A percentile compares a stretch with the other conserved stretches of the same genome.
These are phyloP conservation scores for Iselma pallidipennis DNA, from an alignment of 2,888 invertebrate genomes.

Conservation along the genomic window DNA sequence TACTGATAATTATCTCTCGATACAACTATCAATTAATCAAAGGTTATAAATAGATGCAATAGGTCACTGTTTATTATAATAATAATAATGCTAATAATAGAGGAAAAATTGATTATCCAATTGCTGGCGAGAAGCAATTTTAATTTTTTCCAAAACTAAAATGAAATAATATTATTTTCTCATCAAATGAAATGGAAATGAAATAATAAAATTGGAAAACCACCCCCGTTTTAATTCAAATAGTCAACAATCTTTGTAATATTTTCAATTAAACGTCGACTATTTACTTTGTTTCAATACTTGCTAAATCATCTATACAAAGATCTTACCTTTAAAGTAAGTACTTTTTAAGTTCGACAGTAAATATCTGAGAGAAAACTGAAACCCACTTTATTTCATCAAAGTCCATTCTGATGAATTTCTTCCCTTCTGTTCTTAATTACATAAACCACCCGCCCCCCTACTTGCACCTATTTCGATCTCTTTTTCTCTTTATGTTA, in stretches of 20 bases:
- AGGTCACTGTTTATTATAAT: not conserved
- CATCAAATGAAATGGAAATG: conserved; percentile 16
- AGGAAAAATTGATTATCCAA: not conserved
- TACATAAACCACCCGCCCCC: conserved; percentile 34
- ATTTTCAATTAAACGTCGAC: conserved; percentile 43
- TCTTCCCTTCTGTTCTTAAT: conserved; percentile 52
- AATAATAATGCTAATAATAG: too few species aligned
- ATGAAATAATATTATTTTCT: conserved; percentile 27
- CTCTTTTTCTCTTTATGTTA: too few species aligned
- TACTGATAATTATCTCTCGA: conserved; percentile 1
- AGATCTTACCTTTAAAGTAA: conserved; percentile 19
- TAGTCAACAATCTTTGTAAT: conserved; percentile 23
- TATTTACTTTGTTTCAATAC: conserved; percentile 29
- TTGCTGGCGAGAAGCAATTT: not conserved
- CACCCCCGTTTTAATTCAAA: not conserved
- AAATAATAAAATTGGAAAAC: not conserved
- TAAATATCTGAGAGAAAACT: conserved; percentile 36
- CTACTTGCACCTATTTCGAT: too few species aligned
- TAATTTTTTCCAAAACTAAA: too few species aligned
- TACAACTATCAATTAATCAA: conserved; percentile 3
- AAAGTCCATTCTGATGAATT: conserved; percentile 55
- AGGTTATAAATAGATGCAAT: conserved; percentile 1
- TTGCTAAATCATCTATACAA: conserved; percentile 22
- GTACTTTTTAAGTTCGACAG: conserved; percentile 36
- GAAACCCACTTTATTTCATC: conserved; percentile 48